These are phyloP conservation scores for Cephus sareptanus DNA, from an alignment of 2,888 invertebrate genomes.

Conservation along the genomic window DNA sequence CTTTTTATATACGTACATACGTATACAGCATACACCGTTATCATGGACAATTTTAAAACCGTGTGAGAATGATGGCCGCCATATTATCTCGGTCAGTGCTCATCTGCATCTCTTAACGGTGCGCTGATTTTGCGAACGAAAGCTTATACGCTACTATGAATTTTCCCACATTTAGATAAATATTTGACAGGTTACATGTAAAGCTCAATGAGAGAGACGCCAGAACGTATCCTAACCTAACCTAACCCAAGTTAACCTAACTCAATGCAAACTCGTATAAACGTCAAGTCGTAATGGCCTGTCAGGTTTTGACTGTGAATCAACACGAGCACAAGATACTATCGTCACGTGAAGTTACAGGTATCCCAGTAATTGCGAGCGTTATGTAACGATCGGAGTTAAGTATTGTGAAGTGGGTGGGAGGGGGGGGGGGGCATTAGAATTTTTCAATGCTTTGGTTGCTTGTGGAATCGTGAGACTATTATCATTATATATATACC, in stretches of 20 bases:
- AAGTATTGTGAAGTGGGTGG: too few relatives aligned
- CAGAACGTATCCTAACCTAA: neutral
- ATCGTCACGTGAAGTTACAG: neutral
- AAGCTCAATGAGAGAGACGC: neutral
- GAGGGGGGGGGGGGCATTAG: neutral
- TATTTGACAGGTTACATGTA: neutral
- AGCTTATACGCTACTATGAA: neutral
- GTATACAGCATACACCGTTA: neutral
- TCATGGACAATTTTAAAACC: neutral
- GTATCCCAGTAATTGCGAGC: neutral
- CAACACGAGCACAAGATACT: neutral
- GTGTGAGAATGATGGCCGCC: neutral
- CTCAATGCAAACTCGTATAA: neutral
- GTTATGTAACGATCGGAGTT: neutral
- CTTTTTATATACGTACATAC: neutral
- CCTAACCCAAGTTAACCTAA: neutral
- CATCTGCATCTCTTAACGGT: neutral
- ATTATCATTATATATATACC: too few relatives aligned
- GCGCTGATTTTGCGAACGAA: neutral
- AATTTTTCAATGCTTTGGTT: neutral
- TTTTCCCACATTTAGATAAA: neutral
- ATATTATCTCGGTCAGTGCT: neutral
- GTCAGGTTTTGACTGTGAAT: neutral
- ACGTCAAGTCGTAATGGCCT: neutral
- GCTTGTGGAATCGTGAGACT: too few relatives aligned